A percentile compares a stretch with the other conserved stretches of the same genome.
phyloP scores from a whole-genome alignment of 1,140 invertebrate species.

The Polyergus mexicanus region DNA sequence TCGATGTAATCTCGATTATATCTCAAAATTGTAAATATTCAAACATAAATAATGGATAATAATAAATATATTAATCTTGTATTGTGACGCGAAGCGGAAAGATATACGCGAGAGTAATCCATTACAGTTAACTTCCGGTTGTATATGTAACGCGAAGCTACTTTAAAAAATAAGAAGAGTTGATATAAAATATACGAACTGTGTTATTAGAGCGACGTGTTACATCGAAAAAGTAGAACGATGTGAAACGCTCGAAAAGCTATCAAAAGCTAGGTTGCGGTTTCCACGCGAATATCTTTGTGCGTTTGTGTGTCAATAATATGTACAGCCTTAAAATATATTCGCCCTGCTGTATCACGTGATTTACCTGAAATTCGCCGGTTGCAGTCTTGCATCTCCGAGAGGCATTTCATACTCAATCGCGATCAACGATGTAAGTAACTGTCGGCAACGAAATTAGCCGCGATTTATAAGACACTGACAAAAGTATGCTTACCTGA shows the following conservation, averaged over 20 bases:
- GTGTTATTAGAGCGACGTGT: not conserved
- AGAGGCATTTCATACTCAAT: not conserved
- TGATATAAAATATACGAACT: not conserved
- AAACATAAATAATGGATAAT: not conserved
- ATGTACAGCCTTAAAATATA: conserved; percentile 12
- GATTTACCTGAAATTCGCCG: conserved; percentile 12
- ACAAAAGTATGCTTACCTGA: conserved; percentile 1
- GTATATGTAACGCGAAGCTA: not conserved
- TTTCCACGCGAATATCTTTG: not conserved
- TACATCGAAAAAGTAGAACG: not conserved
- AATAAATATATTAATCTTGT: not conserved
- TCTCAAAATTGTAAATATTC: not conserved
- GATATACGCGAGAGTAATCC: not conserved
- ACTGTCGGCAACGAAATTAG: not conserved
- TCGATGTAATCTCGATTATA: not conserved
- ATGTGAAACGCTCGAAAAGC: not conserved
- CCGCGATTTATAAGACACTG: not conserved
- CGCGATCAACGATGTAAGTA: not conserved
- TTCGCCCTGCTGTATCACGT: not conserved
- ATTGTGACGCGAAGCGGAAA: not conserved
- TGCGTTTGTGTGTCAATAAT: conserved; percentile 49
- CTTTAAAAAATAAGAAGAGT: not conserved
- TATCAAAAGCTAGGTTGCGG: conserved; percentile 9
- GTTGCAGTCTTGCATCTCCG: not conserved
- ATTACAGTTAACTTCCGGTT: not conserved